Conservation (phyloP, 2,888 invertebrate species). For the Anticlea derivata region DNA sequence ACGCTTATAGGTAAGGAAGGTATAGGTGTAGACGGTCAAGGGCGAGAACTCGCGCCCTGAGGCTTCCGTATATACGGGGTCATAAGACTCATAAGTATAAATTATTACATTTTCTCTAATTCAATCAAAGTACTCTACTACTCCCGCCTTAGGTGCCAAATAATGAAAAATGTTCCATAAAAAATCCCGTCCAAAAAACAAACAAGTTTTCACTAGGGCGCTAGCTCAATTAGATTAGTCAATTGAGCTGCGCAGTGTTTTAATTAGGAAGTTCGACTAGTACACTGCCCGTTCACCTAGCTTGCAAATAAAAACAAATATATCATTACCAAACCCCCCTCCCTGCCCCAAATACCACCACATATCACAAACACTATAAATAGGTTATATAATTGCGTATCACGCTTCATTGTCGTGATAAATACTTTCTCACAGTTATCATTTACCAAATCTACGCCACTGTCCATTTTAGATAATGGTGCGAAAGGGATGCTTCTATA, state of each 20-base stretch:
- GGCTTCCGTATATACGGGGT: too few species aligned
- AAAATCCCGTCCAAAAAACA: slow-evolving; percentile 20
- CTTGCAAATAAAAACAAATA: slow-evolving; percentile 74
- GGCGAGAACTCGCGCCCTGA: too few species aligned
- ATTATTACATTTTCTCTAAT: too few species aligned
- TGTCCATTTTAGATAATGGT: slow-evolving; percentile 83
- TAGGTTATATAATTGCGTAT: slow-evolving; percentile 82
- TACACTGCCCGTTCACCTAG: slow-evolving; percentile 52
- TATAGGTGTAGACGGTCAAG: too few species aligned
- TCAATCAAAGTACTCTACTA: too few species aligned
- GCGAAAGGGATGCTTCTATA: slow-evolving; percentile 61
- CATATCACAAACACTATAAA: slow-evolving; percentile 69
- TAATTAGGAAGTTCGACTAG: slow-evolving; percentile 52
- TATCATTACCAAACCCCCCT: slow-evolving; percentile 56
- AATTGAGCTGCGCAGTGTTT: slow-evolving; percentile 58
- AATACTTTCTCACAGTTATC: slow-evolving; percentile 84
- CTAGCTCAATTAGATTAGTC: slow-evolving; percentile 58
- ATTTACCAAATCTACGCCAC: slow-evolving; percentile 84
- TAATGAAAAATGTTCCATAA: slow-evolving; percentile 29
- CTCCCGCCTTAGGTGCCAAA: too few species aligned
- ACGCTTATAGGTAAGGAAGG: too few species aligned
- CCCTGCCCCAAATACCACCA: slow-evolving; percentile 43
- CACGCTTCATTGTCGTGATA: slow-evolving; percentile 83
- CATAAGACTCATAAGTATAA: too few species aligned
- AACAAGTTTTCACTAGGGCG: slow-evolving; percentile 42